Evolutionary conservation across 2,888 invertebrate genomes (phyloP), one percentile per base, ranked within the genome.

Genomic region (Oligia latruncula): DNA sequence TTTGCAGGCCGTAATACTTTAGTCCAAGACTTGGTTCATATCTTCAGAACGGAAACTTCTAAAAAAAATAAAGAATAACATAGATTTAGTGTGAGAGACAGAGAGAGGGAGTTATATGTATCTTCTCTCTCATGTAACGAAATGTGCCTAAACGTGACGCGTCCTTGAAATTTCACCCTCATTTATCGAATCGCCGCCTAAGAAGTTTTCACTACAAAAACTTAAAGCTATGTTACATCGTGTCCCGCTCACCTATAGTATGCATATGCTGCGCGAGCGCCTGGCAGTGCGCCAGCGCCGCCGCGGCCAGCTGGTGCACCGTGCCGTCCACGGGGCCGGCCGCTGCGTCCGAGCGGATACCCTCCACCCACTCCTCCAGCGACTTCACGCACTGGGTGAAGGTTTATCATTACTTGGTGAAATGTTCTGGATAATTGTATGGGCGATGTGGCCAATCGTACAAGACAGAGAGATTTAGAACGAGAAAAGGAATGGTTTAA

Each of bases 271-370:
- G 43, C 43, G 43, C 43, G 9, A 43, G 43, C 43, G 43, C 43
- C 43, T 43, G 43, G 43, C 43, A 43, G 43, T 43, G 43, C 43
- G 43, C 43, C 43, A 43, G 43, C 43, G 43, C 43, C 43, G 43
- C 43, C 40, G 40, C 29, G 29, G 29, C 29, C 29, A 29, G 97
- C 95, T 99, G 99, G 93, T 99, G 99, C 58, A 99, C 99, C 0
- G 99, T 99, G 81, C 99, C 99, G 97, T 99, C 99, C 93, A 98
- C 98, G 0, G 99, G 99, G 92, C 99, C 98, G 80, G 98, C 98
- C 86, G 98, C 98, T 71, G 97, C 97, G 93, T 99, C 99, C 46
- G 97, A 97, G 84, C 98, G 97, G 55, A 99, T 98, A 81, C 98
- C 98, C 92, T 99, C 99, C 81, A 99, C 98, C 95, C 99, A 99